These are phyloP conservation scores for Archips crataeganus DNA, from an alignment of 2,888 invertebrate genomes.

Conservation along the genomic window DNA sequence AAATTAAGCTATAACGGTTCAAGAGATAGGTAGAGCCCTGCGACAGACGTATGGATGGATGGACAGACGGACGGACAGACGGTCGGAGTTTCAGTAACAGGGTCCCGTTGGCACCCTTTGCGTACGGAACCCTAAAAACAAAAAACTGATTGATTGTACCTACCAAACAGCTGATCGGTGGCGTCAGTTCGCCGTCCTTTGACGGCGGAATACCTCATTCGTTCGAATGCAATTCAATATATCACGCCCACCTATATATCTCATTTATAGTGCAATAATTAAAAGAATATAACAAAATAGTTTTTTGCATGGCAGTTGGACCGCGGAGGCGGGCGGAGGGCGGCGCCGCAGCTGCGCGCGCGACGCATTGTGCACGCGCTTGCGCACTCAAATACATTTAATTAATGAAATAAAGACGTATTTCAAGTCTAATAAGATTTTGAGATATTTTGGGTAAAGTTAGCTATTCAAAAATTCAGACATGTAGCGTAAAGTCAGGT, in stretches of 20 bases:
- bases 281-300: slow-evolving; percentile 57
- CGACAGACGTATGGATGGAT: too few species aligned
- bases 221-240: slow-evolving; percentile 6
- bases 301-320: slow-evolving; percentile 58
- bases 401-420: slow-evolving; percentile 27
- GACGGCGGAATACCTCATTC: not conserved
- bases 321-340: slow-evolving; percentile 69
- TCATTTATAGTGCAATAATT: slow-evolving; percentile 21
- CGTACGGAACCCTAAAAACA: not conserved
- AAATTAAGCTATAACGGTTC: too few species aligned
- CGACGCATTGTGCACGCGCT: slow-evolving; percentile 54
- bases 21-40: too few species aligned
- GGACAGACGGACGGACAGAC: too few species aligned
- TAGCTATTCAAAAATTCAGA: not conserved
- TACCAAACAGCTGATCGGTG: not conserved
- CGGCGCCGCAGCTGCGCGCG: slow-evolving; percentile 72
- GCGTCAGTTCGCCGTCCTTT: not conserved
- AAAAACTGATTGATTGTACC: not conserved
- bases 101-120: too few species aligned
- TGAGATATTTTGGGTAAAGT: not conserved
- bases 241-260: slow-evolving; percentile 26
- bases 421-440: slow-evolving; percentile 13
- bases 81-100: too few species aligned
- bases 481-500: too few species aligned
- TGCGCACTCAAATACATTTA: slow-evolving; percentile 39